phyloP scores from a whole-genome alignment of 1,140 invertebrate species.

The Drosophila kohkoa region DNA sequence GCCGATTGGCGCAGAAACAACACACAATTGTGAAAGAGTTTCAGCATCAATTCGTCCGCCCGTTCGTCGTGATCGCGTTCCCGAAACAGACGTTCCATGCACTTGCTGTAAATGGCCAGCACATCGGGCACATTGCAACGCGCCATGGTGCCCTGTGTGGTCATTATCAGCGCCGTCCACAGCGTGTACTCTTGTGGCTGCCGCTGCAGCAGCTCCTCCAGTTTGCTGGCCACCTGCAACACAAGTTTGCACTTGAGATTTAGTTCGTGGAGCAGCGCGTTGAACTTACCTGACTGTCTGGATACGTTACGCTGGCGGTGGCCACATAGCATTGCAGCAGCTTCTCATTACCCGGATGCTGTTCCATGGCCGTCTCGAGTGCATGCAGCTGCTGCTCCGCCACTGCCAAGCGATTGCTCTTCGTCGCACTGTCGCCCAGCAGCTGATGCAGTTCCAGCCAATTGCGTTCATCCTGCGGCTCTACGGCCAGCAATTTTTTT shows the following conservation, averaged over 20 bases:
- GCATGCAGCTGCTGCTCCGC: slow-evolving; percentile 59
- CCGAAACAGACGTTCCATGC: slow-evolving; percentile 86
- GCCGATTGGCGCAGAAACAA: slow-evolving; percentile 89
- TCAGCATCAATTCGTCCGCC: slow-evolving; percentile 85
- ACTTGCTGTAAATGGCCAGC: slow-evolving; percentile 86
- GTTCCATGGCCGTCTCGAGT: slow-evolving; percentile 46
- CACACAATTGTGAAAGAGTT: slow-evolving; percentile 87
- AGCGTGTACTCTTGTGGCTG: slow-evolving; percentile 86
- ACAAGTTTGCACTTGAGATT: slow-evolving; percentile 63
- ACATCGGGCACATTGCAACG: slow-evolving; percentile 87
- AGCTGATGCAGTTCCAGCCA: slow-evolving; percentile 60
- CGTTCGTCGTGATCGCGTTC: slow-evolving; percentile 7
- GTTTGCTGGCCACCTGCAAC: slow-evolving; percentile 84
- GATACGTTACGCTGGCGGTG: slow-evolving; percentile 53
- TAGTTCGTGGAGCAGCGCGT: not conserved
- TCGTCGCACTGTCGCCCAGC: slow-evolving; percentile 44
- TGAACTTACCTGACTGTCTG: slow-evolving; percentile 63
- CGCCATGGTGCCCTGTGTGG: slow-evolving; percentile 87
- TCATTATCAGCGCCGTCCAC: slow-evolving; percentile 87
- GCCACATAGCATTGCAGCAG: slow-evolving; percentile 85
- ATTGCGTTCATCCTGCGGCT: slow-evolving; percentile 30
- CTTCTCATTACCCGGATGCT: slow-evolving; percentile 86
- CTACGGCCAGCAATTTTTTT: slow-evolving; percentile 17
- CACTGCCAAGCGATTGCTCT: slow-evolving; percentile 52
- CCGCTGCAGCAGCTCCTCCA: slow-evolving; percentile 84